Percentiles rank a stretch among this genome's conserved stretches.
These are phyloP conservation scores for Salvator merianae DNA, from an alignment of 2,113 vertebrate species.

Conservation along the genomic window DNA sequence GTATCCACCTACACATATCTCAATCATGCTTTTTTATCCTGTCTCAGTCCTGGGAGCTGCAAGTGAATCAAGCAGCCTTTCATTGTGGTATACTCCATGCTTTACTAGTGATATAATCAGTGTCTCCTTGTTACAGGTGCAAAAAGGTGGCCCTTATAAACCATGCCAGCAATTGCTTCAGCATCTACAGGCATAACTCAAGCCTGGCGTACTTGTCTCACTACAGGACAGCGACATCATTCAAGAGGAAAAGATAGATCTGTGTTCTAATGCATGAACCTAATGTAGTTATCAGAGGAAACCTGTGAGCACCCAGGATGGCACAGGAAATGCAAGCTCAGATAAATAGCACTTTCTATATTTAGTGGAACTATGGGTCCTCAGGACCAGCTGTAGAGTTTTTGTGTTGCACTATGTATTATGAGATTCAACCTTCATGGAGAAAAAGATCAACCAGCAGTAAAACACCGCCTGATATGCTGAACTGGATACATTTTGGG, in stretches of 20 bases:
- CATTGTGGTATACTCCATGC: not conserved
- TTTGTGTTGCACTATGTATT: not conserved
- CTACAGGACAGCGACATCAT: conserved; percentile 37
- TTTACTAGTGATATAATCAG: conserved; percentile 1
- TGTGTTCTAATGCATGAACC: not conserved
- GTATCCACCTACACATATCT: conserved; percentile 6
- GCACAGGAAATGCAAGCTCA: not conserved
- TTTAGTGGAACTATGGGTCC: not conserved
- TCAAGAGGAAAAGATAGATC: conserved; percentile 13
- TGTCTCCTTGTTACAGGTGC: conserved; percentile 22
- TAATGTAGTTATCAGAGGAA: not conserved
- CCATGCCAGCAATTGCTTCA: conserved; percentile 13
- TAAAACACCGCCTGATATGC: not conserved
- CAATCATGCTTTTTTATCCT: conserved; percentile 9
- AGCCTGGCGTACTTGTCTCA: conserved; percentile 13
- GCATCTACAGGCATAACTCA: conserved; percentile 11
- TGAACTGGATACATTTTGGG: not conserved
- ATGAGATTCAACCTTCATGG: not conserved
- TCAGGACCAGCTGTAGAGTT: not conserved
- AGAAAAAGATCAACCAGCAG: not conserved
- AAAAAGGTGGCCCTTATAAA: conserved; percentile 32
- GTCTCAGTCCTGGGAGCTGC: not conserved
- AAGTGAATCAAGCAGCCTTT: not conserved
- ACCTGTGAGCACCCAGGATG: conserved; percentile 3
- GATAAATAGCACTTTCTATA: not conserved